A percentile compares a stretch with the other conserved stretches of the same genome.
Conservation (phyloP, 2,888 invertebrate species). For the Leucozona laternaria region DNA sequence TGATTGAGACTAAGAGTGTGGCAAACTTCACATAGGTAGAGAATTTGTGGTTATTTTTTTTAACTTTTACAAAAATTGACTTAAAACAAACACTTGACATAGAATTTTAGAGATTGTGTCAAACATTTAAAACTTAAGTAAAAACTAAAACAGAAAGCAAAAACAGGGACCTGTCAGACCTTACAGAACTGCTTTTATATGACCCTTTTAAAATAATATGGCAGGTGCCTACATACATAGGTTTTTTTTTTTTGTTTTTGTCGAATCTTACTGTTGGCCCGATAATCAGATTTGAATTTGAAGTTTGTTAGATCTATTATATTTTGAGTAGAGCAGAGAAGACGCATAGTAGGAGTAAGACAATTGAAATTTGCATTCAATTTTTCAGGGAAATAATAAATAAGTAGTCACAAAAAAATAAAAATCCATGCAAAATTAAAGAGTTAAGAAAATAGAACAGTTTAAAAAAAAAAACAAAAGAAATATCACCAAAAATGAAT, state of each 20-base stretch:
- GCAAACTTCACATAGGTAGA: constrained; percentile 66
- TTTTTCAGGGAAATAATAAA: no score
- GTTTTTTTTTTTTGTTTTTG: neutral
- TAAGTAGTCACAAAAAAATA: no score
- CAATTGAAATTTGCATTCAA: no score
- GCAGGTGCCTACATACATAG: no score
- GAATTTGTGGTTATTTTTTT: constrained; percentile 36
- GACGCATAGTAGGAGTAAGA: no score
- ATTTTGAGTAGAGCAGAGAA: no score
- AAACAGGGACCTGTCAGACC: constrained; percentile 57
- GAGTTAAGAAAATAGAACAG: no score
- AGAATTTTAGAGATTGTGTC: neutral
- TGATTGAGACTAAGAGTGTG: constrained; percentile 62
- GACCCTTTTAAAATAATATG: neutral
- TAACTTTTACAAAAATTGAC: neutral
- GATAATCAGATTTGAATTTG: neutral
- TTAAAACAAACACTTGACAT: neutral
- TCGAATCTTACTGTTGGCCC: neutral
- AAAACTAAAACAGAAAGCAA: constrained; percentile 23
- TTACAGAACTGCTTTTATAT: constrained; percentile 36
- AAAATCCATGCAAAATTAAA: no score
- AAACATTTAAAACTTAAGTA: neutral
- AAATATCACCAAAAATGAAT: no score
- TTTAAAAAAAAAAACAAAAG: no score
- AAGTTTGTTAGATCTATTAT: no score